Conservation (phyloP, 2,888 invertebrate species). For the Brachypalpus laphriformis region DNA sequence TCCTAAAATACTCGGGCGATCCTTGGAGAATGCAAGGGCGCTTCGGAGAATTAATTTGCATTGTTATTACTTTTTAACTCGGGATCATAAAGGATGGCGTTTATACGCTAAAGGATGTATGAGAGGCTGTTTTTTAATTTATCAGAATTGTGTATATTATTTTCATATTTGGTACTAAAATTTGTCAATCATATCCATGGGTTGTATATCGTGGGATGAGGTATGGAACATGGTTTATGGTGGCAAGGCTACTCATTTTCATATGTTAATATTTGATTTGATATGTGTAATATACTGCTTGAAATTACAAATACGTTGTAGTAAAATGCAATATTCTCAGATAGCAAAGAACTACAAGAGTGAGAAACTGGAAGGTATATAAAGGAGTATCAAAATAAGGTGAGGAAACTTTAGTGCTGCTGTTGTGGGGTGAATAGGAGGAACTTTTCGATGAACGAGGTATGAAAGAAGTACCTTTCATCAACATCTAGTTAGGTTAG, state of each 20-base stretch:
- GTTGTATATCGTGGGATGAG: background rate
- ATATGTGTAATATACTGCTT: background rate
- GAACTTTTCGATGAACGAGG: too few species aligned
- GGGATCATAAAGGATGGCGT: slow-evolving; percentile 14
- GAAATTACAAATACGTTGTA: background rate
- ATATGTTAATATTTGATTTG: background rate
- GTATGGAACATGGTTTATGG: background rate
- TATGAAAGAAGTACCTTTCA: too few species aligned
- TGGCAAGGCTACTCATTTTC: too few species aligned
- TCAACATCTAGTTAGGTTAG: too few species aligned
- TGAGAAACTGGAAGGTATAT: too few species aligned
- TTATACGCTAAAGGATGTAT: slow-evolving; percentile 11
- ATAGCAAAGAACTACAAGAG: too few species aligned
- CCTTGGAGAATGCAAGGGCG: slow-evolving; percentile 40
- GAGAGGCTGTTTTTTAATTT: slow-evolving; percentile 13
- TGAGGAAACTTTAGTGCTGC: too few species aligned
- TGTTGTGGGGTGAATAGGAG: too few species aligned
- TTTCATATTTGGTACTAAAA: slow-evolving; percentile 8
- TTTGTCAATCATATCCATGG: slow-evolving; percentile 10
- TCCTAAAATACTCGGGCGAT: slow-evolving; percentile 10
- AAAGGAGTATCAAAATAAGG: too few species aligned
- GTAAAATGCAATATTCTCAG: too few species aligned
- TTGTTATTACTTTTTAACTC: slow-evolving; percentile 51
- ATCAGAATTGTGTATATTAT: slow-evolving; percentile 16
- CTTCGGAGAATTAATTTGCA: slow-evolving; percentile 44